Conservation (phyloP, 2,113 vertebrate species). For the Prunella fulvescens region DNA sequence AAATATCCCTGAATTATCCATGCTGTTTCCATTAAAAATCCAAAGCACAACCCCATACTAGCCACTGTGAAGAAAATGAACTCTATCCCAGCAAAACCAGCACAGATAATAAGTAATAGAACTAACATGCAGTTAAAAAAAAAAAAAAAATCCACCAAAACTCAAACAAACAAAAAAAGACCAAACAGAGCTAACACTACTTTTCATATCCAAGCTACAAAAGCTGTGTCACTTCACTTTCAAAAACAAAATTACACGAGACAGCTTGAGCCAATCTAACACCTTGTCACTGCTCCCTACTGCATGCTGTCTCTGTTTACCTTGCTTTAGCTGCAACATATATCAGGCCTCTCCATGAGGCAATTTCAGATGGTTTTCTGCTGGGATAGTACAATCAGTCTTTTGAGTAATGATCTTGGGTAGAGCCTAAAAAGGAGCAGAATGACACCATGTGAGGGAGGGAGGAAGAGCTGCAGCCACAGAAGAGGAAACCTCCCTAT, state of each 20-base stretch:
- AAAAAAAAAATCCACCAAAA: neutral
- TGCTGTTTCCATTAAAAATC: neutral
- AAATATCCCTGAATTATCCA: neutral
- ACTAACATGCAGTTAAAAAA: neutral
- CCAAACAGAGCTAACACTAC: neutral
- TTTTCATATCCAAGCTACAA: neutral
- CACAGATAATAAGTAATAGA: neutral
- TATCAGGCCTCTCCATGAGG: conserved; percentile 13
- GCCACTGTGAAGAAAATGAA: neutral
- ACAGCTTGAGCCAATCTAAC: conserved; percentile 66
- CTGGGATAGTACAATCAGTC: neutral
- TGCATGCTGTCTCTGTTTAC: conserved; percentile 62
- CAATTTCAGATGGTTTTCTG: conserved; percentile 28
- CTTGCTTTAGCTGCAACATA: conserved; percentile 22
- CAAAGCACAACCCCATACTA: neutral
- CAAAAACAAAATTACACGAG: conserved; percentile 43
- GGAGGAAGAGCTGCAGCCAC: neutral
- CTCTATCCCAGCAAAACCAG: neutral
- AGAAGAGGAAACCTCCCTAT: accelerated
- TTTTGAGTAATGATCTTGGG: neutral
- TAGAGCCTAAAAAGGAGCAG: neutral
- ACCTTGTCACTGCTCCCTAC: conserved; percentile 40
- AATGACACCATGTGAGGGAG: neutral
- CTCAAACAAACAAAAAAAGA: neutral
- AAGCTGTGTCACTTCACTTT: conserved; percentile 31